Base-by-base conservation (phyloP, 1,140 invertebrate genomes). In the Sinella curviseta region DNA sequence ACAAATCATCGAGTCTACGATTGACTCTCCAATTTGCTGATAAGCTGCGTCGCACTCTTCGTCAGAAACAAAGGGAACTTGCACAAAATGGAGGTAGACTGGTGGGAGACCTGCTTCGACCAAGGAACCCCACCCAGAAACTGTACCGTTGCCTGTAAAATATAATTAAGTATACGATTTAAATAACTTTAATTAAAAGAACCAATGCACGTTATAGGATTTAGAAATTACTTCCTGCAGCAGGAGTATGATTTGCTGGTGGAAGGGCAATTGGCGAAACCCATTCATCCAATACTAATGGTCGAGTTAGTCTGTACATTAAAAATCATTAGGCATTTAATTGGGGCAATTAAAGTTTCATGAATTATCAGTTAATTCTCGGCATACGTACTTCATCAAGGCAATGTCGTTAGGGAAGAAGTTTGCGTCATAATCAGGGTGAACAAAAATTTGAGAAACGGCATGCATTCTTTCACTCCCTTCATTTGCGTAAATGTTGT, bases 1-100 rank as follows among this genome's bases (percentile, higher is more conserved):
- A 76, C 87, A 88, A n/a, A 88, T 36, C 81, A 87, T 85, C 20
- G 83, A 77, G 0, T 48, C 36, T n/a, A 30, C 55, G 35, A 74
- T 74, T 14, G 30, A 31, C 26, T 36, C 70, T n/a, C 28, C 70
- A 26, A 60, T 26, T n/a, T 16, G 14, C 24, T 60, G 57, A 39
- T 80, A 80, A 30, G 65, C 55, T 17, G n/a, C 4, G 17, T 26
- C 28, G 36, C 79, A 80, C 1, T 28, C 36, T 0, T 36, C 31
- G 34, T 80, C 79, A 14, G 65, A 74, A 31, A 80, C 76, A 26
- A 74, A 48, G 1, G 79, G 79, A 26, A 80, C 48, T 28, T 77
- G 17, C 8, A 74, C 76, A 39, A 33, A 77, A 4, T 67, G 60
- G 16, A 80, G 57, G 48, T 74, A 77, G 20, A 36, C 48, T 57